Conservation (phyloP, 2,797 vertebrate genomes). For the Pelobates cultripes region DNA sequence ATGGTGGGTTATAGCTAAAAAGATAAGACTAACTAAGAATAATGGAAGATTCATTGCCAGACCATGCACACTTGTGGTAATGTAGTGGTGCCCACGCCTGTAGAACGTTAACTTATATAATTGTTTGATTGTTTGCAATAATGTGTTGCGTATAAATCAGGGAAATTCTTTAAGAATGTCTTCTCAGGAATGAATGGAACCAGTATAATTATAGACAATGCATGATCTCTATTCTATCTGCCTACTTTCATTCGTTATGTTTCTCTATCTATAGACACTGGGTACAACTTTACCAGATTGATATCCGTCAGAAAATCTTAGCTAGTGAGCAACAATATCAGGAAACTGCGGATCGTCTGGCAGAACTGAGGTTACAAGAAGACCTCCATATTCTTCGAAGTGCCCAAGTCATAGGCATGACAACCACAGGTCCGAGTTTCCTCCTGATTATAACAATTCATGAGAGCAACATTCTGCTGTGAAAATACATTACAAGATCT, state of each 20-base stretch:
- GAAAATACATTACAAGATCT: neutral
- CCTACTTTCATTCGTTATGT: neutral
- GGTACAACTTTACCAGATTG: conserved; percentile 78
- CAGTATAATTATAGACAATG: too few species aligned
- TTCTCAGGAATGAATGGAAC: too few species aligned
- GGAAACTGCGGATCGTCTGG: conserved; percentile 76
- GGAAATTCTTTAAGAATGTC: too few species aligned
- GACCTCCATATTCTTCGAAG: conserved; percentile 75
- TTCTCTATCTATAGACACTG: conserved; percentile 75
- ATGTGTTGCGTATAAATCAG: too few species aligned
- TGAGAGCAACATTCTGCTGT: too few species aligned
- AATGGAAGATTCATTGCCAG: too few species aligned
- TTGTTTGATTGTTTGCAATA: too few species aligned
- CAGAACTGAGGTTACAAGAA: conserved; percentile 81
- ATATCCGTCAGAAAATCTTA: conserved; percentile 70
- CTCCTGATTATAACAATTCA: neutral
- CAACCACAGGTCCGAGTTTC: conserved; percentile 80
- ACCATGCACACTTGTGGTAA: too few species aligned
- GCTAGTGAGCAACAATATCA: conserved; percentile 76
- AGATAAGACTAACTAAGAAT: too few species aligned
- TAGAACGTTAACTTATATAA: too few species aligned
- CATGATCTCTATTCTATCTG: neutral
- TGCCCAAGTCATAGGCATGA: conserved; percentile 91
- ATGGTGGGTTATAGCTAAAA: too few species aligned
- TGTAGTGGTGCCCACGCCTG: too few species aligned